These are phyloP conservation scores for Deroptyus accipitrinus DNA, from an alignment of 2,113 vertebrate species.

Conservation along the genomic window DNA sequence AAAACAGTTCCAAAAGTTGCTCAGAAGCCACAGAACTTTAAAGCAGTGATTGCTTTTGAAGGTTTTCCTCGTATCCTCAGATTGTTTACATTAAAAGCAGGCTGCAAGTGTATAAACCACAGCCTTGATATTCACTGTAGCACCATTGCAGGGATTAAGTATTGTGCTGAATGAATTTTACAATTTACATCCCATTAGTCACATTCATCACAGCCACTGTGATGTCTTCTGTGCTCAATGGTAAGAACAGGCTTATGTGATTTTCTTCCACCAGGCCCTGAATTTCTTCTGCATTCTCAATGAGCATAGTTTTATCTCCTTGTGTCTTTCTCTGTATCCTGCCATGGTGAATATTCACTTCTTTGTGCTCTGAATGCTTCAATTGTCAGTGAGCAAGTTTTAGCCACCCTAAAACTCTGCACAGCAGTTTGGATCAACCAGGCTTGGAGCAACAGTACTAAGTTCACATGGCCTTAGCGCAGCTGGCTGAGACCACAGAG, in stretches of 20 bases:
- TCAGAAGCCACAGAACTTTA: background rate
- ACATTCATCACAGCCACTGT: background rate
- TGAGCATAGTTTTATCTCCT: background rate
- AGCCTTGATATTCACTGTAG: background rate
- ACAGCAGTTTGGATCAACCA: background rate
- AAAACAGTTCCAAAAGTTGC: background rate
- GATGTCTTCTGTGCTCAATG: background rate
- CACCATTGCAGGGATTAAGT: background rate
- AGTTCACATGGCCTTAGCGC: rapidly evolving
- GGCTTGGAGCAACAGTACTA: background rate
- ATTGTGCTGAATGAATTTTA: background rate
- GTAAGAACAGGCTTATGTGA: background rate
- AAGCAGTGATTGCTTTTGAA: background rate
- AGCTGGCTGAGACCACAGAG: background rate
- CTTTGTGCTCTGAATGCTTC: background rate
- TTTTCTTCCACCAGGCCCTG: background rate
- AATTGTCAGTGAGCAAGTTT: background rate
- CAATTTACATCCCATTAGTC: background rate
- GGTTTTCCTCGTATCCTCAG: background rate
- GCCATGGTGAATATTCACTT: background rate
- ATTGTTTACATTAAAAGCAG: background rate
- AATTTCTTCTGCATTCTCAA: background rate
- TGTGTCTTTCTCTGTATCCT: background rate
- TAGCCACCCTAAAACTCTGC: background rate
- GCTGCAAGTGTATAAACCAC: background rate